phyloP scores from a whole-genome alignment of 2,113 vertebrate genomes.

The Pseudopipra pipra region DNA sequence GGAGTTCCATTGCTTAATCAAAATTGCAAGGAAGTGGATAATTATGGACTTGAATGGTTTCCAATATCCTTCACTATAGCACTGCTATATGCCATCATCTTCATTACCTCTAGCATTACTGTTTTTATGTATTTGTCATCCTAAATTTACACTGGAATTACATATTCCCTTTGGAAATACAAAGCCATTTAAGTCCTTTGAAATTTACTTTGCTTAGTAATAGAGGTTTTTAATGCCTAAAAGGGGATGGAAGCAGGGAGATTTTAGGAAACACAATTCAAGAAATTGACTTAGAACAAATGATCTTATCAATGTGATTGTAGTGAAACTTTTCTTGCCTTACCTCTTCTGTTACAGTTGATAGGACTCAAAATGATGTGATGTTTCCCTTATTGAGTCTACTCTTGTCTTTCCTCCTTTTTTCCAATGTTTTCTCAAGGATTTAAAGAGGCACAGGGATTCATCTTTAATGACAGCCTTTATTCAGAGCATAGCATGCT shows the following conservation, averaged over 20 bases:
- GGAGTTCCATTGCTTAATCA: background rate
- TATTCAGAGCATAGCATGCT: background rate
- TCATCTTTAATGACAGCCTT: background rate
- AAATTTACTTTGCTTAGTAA: background rate
- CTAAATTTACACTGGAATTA: background rate
- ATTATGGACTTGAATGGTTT: background rate
- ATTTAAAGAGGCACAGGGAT: background rate
- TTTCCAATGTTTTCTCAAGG: background rate
- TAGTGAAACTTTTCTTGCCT: background rate
- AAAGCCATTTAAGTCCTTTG: background rate
- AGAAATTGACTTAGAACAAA: background rate
- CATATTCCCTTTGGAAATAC: background rate
- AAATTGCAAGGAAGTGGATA: background rate
- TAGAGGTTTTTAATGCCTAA: background rate
- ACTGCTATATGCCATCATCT: background rate
- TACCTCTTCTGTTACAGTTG: background rate
- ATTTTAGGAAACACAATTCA: background rate
- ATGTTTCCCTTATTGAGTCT: background rate
- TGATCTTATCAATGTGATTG: background rate
- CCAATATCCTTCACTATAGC: background rate
- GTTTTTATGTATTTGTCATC: background rate
- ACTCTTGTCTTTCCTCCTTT: background rate
- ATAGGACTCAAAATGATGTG: background rate
- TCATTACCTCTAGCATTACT: background rate
- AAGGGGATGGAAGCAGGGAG: background rate